Evolutionary conservation across 2,888 invertebrate genomes (phyloP).

Genomic region (Heliothis peltigera): DNA sequence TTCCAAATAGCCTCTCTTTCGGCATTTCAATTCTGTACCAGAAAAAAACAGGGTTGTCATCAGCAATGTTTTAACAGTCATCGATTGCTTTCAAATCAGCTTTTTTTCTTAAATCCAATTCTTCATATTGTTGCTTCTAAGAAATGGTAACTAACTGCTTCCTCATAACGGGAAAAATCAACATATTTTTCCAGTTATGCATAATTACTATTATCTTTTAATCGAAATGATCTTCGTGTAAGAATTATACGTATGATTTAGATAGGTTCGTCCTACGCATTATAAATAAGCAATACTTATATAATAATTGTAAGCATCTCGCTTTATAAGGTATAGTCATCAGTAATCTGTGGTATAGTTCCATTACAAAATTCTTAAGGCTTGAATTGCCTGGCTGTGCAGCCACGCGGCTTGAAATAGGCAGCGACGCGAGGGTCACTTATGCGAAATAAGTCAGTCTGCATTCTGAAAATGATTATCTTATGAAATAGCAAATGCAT

Average conservation of each 20-base stretch:
- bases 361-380: too few relatives aligned
- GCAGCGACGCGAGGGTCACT: too few relatives aligned
- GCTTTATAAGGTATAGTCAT: too few relatives aligned
- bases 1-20: neutral
- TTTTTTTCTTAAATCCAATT: neutral
- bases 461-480: too few relatives aligned
- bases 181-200: neutral
- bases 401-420: too few relatives aligned
- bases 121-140: neutral
- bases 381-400: too few relatives aligned
- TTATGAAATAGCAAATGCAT: neutral
- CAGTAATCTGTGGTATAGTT: too few relatives aligned
- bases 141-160: neutral
- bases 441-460: too few relatives aligned
- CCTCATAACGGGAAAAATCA: neutral
- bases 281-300: too few relatives aligned
- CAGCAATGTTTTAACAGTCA: conserved; percentile 1
- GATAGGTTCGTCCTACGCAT: too few relatives aligned
- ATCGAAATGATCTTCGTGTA: neutral
- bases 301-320: too few relatives aligned
- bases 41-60: neutral
- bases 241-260: neutral
- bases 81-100: neutral
- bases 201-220: neutral
- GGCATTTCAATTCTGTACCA: neutral